These are phyloP conservation scores for Ornithorhynchus anatinus DNA, from an alignment of 2,113 vertebrate species.

Conservation along the genomic window DNA sequence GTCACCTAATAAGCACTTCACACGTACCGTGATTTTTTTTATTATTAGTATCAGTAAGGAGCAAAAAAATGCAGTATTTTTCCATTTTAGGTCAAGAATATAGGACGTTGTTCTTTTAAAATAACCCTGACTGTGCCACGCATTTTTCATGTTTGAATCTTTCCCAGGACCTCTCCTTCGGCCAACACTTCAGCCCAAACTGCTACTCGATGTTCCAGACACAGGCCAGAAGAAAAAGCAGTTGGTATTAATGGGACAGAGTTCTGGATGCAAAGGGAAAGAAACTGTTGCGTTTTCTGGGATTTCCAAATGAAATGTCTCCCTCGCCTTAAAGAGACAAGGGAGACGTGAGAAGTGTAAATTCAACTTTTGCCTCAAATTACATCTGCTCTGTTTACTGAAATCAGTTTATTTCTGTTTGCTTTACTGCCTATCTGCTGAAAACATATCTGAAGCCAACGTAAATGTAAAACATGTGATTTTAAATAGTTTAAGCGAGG, in stretches of 20 bases:
- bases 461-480: constrained; percentile 56
- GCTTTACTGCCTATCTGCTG: constrained; percentile 35
- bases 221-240: background rate
- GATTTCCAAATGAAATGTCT: constrained; percentile 17
- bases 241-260: background rate
- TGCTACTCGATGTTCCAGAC: no score
- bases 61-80: no score
- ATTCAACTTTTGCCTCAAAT: constrained; percentile 43
- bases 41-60: no score
- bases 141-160: no score
- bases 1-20: background rate
- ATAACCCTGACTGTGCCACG: no score
- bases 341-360: constrained; percentile 27
- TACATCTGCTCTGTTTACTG: constrained; percentile 42
- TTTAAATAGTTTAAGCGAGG: constrained; percentile 45
- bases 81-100: background rate
- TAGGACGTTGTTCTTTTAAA: background rate
- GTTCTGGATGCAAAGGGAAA: no score
- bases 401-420: constrained; percentile 55
- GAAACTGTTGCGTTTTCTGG: no score
- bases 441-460: constrained; percentile 38
- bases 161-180: no score
- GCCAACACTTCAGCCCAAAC: no score
- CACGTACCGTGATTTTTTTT: no score
- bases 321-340: background rate